These are phyloP conservation scores for Nymphalis c-album DNA, from an alignment of 2,888 invertebrate genomes.

Conservation along the genomic window DNA sequence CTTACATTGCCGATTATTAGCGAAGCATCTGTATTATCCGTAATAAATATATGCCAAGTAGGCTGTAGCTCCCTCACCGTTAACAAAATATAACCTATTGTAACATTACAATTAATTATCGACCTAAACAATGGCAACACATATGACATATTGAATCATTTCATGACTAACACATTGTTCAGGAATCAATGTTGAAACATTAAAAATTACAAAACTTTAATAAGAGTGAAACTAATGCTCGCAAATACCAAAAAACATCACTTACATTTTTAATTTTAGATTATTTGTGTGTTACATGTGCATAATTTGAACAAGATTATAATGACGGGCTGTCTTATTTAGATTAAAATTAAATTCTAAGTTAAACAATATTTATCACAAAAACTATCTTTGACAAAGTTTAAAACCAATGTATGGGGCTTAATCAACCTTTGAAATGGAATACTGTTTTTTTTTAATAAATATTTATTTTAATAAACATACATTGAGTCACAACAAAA, in stretches of 20 bases:
- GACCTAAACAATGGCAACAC: slow-evolving; percentile 77
- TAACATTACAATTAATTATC: slow-evolving; percentile 56
- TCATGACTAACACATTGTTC: slow-evolving; percentile 70
- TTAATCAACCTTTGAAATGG: slow-evolving; percentile 8
- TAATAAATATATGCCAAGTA: slow-evolving; percentile 21
- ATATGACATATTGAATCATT: slow-evolving; percentile 64
- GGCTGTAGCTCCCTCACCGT: slow-evolving; percentile 47
- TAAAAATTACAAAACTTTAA: slow-evolving; percentile 12
- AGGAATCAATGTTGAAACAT: slow-evolving; percentile 51
- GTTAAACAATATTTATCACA: slow-evolving; percentile 73
- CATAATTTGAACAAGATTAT: slow-evolving; percentile 40
- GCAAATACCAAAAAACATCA: slow-evolving; percentile 17
- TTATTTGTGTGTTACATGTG: slow-evolving; percentile 40
- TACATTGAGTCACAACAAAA: slow-evolving; percentile 11
- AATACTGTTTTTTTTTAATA: slow-evolving; percentile 10
- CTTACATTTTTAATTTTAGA: slow-evolving; percentile 16
- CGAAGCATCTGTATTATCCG: slow-evolving; percentile 53
- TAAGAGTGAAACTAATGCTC: neutral
- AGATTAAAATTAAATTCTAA: slow-evolving; percentile 53
- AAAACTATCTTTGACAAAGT: slow-evolving; percentile 49
- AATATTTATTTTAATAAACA: neutral
- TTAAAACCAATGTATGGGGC: slow-evolving; percentile 14
- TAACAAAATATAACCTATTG: slow-evolving; percentile 62
- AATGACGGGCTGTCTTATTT: slow-evolving; percentile 26
- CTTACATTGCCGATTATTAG: slow-evolving; percentile 63